Evolutionary conservation across 2,113 vertebrate species (phyloP), one percentile per base, ranked within the genome.

Genomic region (Notothenia coriiceps): DNA sequence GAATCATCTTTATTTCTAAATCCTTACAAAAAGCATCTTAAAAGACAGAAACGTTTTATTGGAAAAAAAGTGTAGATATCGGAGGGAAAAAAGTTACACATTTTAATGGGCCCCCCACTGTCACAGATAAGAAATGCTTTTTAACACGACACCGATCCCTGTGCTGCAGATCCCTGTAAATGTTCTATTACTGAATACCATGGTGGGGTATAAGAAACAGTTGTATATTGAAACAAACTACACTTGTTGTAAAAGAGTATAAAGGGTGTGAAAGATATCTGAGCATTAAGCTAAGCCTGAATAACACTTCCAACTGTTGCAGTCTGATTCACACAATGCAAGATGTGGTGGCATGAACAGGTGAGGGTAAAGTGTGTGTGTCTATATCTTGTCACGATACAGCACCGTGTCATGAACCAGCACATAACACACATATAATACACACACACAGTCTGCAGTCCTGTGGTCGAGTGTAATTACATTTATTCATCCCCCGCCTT

Each of bases 401-500:
- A 65, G 12, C 44, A 43, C 7, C 29, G 29, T 15, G 13, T 52
- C 59, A 57, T 54, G 8, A 54, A 74, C 49, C 47, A 29, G 52
- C 9, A 79, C 49, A 54, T 69, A 25, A 61, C 70, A 73, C 62
- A 65, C 67, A 72, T 69, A 74, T 46, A 68, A 71, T 56, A 60
- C 70, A 73, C 11, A 55, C 44, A 73, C 15, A 55, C 49, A 73
- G 9, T 8, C 40, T 20, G 29, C 15, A 61, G 40, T 75, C 52
- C 70, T 61, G 72, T 78, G 86, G 68, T 78, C 73, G 60, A 29
- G 59, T 57, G 69, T 81, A 93, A 92, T 94, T 92, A 85, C 64
- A 81, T 88, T 92, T 86, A 76, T 79, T 91, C 82, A 88, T 70
- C 68, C 69, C 76, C 74, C 22, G 22, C 22, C 47, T 89, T 93